phyloP scores from a whole-genome alignment of 2,113 vertebrate species.

The Corythoichthys haematopterus region DNA sequence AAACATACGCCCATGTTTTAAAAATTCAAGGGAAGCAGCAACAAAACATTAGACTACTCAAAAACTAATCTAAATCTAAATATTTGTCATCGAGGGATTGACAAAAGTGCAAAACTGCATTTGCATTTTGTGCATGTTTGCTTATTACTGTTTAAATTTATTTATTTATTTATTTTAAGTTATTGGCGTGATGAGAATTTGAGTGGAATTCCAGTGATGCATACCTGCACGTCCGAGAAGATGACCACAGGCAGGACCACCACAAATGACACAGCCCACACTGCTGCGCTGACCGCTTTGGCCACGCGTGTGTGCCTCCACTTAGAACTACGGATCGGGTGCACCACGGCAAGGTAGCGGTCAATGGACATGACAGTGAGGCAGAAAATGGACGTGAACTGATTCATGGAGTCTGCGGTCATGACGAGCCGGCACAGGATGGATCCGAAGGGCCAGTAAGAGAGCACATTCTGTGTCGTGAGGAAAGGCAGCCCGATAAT shows the following conservation, averaged over 20 bases:
- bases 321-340: conserved; percentile 83
- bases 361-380: conserved; percentile 93
- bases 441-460: conserved; percentile 91
- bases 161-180: too few relatives aligned
- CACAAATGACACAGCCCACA: conserved; percentile 84
- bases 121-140: too few relatives aligned
- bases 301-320: conserved; percentile 88
- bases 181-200: too few relatives aligned
- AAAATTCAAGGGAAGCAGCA: too few relatives aligned
- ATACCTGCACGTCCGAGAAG: conserved; percentile 81
- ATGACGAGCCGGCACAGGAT: conserved; percentile 86
- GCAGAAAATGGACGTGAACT: conserved; percentile 95
- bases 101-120: too few relatives aligned
- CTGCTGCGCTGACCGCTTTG: conserved; percentile 77
- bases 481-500: conserved; percentile 90
- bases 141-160: too few relatives aligned
- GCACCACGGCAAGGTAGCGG: conserved; percentile 90
- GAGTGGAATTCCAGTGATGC: background rate
- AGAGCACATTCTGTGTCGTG: conserved; percentile 87
- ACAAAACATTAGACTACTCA: too few relatives aligned
- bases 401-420: conserved; percentile 87
- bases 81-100: too few relatives aligned
- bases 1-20: too few relatives aligned
- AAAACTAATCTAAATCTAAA: too few relatives aligned
- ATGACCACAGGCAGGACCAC: conserved; percentile 87